A percentile compares a stretch with the other conserved stretches of the same genome.
phyloP scores from a whole-genome alignment of 2,113 vertebrate species.

The Sclerurus mexicanus region DNA sequence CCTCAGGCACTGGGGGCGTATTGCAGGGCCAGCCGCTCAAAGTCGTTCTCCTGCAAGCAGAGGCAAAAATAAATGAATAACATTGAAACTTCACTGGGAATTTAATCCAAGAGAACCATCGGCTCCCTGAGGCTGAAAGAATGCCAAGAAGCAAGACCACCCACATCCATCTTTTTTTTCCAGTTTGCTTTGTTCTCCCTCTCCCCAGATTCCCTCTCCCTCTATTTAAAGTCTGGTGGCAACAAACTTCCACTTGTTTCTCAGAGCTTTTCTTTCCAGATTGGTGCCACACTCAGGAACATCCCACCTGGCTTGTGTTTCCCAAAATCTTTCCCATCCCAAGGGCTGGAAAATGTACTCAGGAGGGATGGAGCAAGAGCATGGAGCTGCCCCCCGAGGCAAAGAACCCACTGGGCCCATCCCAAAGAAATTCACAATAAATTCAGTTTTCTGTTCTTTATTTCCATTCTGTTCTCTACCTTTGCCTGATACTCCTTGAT shows the following conservation, averaged over 20 bases:
- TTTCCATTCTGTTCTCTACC: slow-evolving; percentile 50
- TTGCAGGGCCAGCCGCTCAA: slow-evolving; percentile 89
- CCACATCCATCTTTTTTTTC: fast-evolving
- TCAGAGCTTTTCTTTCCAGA: background rate
- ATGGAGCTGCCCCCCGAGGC: fast-evolving
- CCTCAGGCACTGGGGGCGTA: slow-evolving; percentile 82
- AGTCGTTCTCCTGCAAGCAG: slow-evolving; percentile 88
- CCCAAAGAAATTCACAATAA: background rate
- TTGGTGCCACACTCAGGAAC: fast-evolving
- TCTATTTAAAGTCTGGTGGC: background rate
- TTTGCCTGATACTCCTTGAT: slow-evolving; percentile 92
- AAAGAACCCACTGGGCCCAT: fast-evolving
- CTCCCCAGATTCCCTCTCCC: too few relatives aligned
- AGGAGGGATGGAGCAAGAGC: background rate
- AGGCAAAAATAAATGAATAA: background rate
- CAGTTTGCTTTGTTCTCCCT: background rate
- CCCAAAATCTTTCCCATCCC: background rate
- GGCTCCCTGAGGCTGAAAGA: fast-evolving
- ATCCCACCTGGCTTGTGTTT: too few relatives aligned
- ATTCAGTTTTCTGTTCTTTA: fast-evolving
- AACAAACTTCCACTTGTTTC: fast-evolving
- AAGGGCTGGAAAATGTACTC: background rate
- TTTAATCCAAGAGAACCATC: fast-evolving
- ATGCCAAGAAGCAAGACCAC: background rate
- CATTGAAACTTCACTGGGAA: background rate